Base-by-base conservation (phyloP, 2,113 vertebrate genomes). In the Todiramphus chloris region DNA sequence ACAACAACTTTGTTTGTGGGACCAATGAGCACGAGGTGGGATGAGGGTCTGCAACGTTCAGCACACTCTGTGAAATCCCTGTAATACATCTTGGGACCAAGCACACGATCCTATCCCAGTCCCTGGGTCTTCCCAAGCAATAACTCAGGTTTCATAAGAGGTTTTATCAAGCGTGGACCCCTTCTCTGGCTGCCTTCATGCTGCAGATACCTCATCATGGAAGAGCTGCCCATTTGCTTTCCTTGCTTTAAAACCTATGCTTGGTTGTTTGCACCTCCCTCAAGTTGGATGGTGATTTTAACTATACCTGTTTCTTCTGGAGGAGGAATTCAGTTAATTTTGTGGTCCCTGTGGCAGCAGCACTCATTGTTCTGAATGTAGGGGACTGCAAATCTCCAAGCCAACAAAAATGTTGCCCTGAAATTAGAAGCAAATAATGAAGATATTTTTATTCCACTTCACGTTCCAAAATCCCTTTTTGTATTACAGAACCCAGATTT, bases 1-100 rank as follows among this genome's bases (percentile, higher is more conserved):
- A 91, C 72, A 94, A 94, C 90, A 90, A 41, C 46, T 82, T 84
- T 91, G 64, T 82, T 84, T 91, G 64, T 82, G 83, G 88, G 53
- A 94, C 64, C 27, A 2, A 50, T 2, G 19, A 90, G 51, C 20
- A 10, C n/a, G 30, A 72, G 76, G 60, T 90, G 37, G 59, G 68
- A 63, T 8, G 12, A 89, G 1, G 5, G 66, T 75, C 62, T 76
- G 81, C 2, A 4, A 67, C 0, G 0, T 82, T 82, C 77, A 48
- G 37, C n/a, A 55, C 13, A 3, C 66, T 50, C 69, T 23, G 3
- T 31, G 73, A 86, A 89, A 87, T 46, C 48, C 53, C 51, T 46
- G n/a, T 23, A 37, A 37, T 18, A 43, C 5, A 1, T 87, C 78
- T 30, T 70, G 39, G 35, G 55, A 84, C 33, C 16, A 7, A 63